A percentile compares a stretch with the other conserved stretches of the same genome.
phyloP scores from a whole-genome alignment of 1,140 invertebrate species.

The Drosophila albomicans region DNA sequence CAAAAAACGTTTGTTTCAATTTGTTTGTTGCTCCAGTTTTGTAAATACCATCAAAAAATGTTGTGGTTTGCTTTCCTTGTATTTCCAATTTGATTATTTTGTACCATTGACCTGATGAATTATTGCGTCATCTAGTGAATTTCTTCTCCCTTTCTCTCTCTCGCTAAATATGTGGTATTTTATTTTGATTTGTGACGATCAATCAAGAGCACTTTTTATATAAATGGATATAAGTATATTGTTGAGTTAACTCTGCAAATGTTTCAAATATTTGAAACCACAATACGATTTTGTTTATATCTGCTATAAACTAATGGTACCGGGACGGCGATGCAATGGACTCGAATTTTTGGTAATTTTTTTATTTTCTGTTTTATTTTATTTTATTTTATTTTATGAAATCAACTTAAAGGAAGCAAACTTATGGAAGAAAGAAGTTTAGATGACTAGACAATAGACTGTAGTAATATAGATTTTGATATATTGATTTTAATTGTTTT shows the following conservation, averaged over 20 bases:
- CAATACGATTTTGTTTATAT: conserved; percentile 10
- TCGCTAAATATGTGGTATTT: conserved; percentile 44
- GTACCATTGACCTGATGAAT: conserved; percentile 69
- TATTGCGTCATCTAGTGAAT: conserved; percentile 22
- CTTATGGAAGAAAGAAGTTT: conserved; percentile 14
- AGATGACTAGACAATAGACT: conserved; percentile 22
- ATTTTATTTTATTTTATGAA: neutral
- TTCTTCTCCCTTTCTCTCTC: neutral
- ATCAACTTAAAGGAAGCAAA: conserved; percentile 34
- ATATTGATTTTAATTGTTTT: neutral
- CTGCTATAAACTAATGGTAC: conserved; percentile 3
- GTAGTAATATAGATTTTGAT: conserved; percentile 24
- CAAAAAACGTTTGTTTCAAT: conserved; percentile 16
- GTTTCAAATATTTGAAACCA: conserved; percentile 60
- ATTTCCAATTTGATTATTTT: conserved; percentile 63
- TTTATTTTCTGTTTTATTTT: neutral
- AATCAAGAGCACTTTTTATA: conserved; percentile 56
- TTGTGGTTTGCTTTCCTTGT: conserved; percentile 47
- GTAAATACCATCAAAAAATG: conserved; percentile 73
- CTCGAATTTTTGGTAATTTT: conserved; percentile 14
- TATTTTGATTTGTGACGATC: conserved; percentile 41
- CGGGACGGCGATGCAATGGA: conserved; percentile 52
- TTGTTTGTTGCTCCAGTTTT: conserved; percentile 37
- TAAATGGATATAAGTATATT: conserved; percentile 35
- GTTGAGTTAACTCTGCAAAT: conserved; percentile 28